A percentile compares a stretch with the other conserved stretches of the same genome.
Evolutionary conservation across 2,113 vertebrate genomes (phyloP).

Genomic region (Cnemophilus loriae): DNA sequence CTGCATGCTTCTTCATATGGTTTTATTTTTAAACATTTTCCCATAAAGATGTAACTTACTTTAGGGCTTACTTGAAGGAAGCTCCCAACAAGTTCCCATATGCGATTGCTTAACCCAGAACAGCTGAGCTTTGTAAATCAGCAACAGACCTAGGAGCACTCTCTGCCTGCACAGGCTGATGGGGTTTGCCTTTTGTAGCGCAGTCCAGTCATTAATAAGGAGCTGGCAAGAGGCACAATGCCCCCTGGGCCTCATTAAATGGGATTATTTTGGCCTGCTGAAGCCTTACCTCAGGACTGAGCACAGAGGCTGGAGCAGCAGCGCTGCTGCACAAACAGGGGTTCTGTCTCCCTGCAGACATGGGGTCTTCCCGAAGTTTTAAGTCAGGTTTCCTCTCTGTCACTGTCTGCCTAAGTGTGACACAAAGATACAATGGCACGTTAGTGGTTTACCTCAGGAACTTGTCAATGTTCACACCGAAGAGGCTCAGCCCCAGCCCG

Average conservation of each 20-base stretch:
- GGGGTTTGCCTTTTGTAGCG: neutral
- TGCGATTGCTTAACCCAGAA: neutral
- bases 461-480: rapidly evolving
- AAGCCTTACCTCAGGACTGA: neutral
- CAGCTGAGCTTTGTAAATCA: slow-evolving; percentile 43
- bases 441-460: neutral
- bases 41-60: slow-evolving; percentile 49
- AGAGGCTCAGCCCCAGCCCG: rapidly evolving
- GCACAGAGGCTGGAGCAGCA: neutral
- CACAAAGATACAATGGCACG: too few species aligned
- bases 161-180: neutral
- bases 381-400: neutral
- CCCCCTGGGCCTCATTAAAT: neutral
- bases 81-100: slow-evolving; percentile 19
- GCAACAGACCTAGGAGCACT: slow-evolving; percentile 15
- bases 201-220: neutral
- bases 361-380: neutral
- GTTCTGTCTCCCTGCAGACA: rapidly evolving
- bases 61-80: slow-evolving; percentile 58
- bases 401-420: neutral
- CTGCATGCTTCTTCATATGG: slow-evolving; percentile 1
- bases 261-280: neutral
- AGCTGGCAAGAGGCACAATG: neutral
- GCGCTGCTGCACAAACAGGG: rapidly evolving
- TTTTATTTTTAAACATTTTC: slow-evolving; percentile 48